A percentile compares a stretch with the other conserved stretches of the same genome.
phyloP scores from a whole-genome alignment of 2,888 invertebrate species.

The Melitaea athalia region DNA sequence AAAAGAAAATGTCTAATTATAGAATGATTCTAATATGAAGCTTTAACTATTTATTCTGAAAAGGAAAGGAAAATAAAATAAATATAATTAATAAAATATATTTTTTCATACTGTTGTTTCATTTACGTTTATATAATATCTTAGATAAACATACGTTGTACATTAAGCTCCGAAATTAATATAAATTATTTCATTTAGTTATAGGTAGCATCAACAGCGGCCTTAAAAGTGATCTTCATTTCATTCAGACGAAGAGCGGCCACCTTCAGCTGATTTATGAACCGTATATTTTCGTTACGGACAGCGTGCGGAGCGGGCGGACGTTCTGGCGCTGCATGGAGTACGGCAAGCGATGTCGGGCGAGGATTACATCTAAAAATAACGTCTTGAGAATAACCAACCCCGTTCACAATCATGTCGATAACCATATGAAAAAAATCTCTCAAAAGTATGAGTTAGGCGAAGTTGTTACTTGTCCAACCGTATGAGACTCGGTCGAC shows the following conservation, averaged over 20 bases:
- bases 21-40: too few species aligned
- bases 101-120: constrained; percentile 11
- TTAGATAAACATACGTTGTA: neutral
- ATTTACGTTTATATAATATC: neutral
- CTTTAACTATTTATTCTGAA: too few species aligned
- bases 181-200: constrained; percentile 52
- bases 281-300: constrained; percentile 77
- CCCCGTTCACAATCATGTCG: constrained; percentile 70
- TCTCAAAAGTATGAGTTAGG: constrained; percentile 71
- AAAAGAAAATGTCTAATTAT: too few species aligned
- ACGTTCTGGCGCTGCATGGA: constrained; percentile 80
- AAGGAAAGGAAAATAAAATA: too few species aligned
- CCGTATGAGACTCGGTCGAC: constrained; percentile 51
- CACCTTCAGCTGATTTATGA: constrained; percentile 76
- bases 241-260: constrained; percentile 78
- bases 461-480: constrained; percentile 74
- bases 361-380: constrained; percentile 76
- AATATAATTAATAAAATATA: neutral
- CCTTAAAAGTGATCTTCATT: constrained; percentile 71
- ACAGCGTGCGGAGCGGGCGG: constrained; percentile 76
- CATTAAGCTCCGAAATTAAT: constrained; percentile 15
- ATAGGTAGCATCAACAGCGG: constrained; percentile 61
- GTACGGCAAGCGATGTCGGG: constrained; percentile 76
- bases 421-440: constrained; percentile 73
- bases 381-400: constrained; percentile 74